Conservation (phyloP, 1,140 invertebrate genomes). For the Drosophila serrata region DNA sequence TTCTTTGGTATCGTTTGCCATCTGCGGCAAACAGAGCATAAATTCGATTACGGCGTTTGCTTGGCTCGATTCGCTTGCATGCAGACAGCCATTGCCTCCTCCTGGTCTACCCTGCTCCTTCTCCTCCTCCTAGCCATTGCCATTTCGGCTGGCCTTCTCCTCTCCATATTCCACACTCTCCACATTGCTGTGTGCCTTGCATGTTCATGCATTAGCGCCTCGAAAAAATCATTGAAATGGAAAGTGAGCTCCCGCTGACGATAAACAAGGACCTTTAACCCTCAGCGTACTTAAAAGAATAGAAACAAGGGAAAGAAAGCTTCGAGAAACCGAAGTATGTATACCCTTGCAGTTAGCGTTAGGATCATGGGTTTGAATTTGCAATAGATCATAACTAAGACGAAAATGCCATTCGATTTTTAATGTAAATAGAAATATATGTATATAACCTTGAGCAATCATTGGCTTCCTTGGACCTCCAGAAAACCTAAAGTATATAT, state of each 20-base stretch:
- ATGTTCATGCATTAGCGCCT: conserved; percentile 58
- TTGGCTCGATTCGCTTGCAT: conserved; percentile 50
- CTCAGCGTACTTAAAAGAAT: background rate
- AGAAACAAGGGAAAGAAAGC: background rate
- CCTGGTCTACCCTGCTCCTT: background rate
- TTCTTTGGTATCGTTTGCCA: conserved; percentile 3
- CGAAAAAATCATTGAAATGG: conserved; percentile 82
- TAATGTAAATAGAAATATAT: no score
- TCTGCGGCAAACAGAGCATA: conserved; percentile 57
- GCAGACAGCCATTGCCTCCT: conserved; percentile 15
- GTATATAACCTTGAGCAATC: no score
- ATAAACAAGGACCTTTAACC: conserved; percentile 35
- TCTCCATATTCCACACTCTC: background rate
- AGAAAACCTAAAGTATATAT: no score
- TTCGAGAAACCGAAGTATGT: no score
- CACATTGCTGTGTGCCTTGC: conserved; percentile 13
- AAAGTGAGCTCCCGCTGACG: conserved; percentile 52
- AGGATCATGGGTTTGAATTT: no score
- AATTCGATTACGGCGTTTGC: conserved; percentile 57
- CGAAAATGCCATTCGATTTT: no score
- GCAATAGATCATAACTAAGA: no score
- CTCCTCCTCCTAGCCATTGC: background rate
- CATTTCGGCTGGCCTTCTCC: conserved; percentile 3
- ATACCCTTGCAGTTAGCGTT: no score
- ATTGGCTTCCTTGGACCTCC: no score